Conservation (phyloP, 2,113 vertebrate species). For the Sylvicapra grimmia region DNA sequence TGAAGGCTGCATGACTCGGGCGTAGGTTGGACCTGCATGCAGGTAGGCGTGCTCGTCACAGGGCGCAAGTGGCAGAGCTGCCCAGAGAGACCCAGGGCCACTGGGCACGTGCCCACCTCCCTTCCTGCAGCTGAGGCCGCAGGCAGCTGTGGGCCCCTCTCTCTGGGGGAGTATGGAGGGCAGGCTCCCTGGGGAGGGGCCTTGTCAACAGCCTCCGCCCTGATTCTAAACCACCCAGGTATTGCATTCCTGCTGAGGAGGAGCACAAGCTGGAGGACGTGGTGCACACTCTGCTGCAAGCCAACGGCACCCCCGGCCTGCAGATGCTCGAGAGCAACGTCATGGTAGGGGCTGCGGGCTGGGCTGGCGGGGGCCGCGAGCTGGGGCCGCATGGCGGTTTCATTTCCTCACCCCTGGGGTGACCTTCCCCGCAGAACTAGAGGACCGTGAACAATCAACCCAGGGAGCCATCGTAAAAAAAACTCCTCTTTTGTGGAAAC, state of each 20-base stretch:
- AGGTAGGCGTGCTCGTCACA: fast-evolving
- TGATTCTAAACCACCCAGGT: slow-evolving; percentile 79
- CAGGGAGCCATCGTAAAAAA: fast-evolving
- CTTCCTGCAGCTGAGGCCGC: not conserved
- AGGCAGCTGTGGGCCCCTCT: not conserved
- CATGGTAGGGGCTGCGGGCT: slow-evolving; percentile 80
- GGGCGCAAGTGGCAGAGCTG: fast-evolving
- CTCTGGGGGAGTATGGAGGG: not conserved
- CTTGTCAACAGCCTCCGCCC: not conserved
- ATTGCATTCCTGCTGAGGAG: slow-evolving; percentile 99
- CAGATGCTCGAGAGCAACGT: slow-evolving; percentile 99
- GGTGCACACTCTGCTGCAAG: slow-evolving; percentile 98
- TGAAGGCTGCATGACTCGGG: not conserved
- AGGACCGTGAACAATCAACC: not conserved
- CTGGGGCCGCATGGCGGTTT: fast-evolving
- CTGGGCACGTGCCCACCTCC: fast-evolving
- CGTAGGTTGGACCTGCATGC: not conserved
- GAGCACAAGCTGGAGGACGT: slow-evolving; percentile 98
- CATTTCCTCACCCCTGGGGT: not conserved
- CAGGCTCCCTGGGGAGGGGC: not conserved
- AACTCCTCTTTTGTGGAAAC: not conserved
- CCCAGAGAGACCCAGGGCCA: not conserved
- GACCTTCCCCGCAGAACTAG: not conserved
- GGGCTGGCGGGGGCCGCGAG: fast-evolving
- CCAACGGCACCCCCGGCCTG: slow-evolving; percentile 97